Percentiles rank a stretch among this genome's conserved stretches.
phyloP scores from a whole-genome alignment of 2,113 vertebrate species.

The Coptodon bakossiorum region DNA sequence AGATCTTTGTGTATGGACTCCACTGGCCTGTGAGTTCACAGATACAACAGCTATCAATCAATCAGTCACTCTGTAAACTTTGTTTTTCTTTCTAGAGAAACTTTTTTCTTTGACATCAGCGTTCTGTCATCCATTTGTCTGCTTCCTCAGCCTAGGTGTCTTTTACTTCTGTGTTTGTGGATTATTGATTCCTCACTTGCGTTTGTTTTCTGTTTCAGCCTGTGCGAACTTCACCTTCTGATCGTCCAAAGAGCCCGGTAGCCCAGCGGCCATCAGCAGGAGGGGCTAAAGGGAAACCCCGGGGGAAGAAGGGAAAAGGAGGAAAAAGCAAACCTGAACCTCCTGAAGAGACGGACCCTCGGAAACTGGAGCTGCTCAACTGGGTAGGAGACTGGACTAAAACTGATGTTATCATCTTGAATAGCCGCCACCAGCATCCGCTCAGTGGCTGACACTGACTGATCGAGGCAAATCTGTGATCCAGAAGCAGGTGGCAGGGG shows the following conservation, averaged over 20 bases:
- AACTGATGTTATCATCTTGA: neutral
- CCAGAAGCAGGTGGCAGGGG: neutral
- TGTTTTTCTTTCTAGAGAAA: neutral
- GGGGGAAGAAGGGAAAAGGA: constrained; percentile 81
- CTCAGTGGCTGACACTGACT: neutral
- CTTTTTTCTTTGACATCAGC: neutral
- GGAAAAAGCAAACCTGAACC: constrained; percentile 81
- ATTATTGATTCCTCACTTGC: neutral
- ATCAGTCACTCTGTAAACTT: neutral
- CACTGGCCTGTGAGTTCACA: constrained; percentile 83
- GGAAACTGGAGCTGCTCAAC: constrained; percentile 88
- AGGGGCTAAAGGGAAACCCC: constrained; percentile 81
- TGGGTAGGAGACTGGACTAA: constrained; percentile 73
- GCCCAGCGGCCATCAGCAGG: constrained; percentile 54
- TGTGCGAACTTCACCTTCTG: constrained; percentile 68
- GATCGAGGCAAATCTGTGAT: neutral
- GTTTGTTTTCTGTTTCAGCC: constrained; percentile 65
- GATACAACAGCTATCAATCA: neutral
- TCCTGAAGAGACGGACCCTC: constrained; percentile 89
- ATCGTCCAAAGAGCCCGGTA: constrained; percentile 79
- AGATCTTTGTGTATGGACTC: constrained; percentile 93
- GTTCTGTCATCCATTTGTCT: neutral
- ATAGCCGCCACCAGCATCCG: neutral
- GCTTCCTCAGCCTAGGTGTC: neutral
- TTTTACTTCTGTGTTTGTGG: neutral